Base-by-base conservation (phyloP, 2,888 invertebrate species). In the Sinelater perroti region DNA sequence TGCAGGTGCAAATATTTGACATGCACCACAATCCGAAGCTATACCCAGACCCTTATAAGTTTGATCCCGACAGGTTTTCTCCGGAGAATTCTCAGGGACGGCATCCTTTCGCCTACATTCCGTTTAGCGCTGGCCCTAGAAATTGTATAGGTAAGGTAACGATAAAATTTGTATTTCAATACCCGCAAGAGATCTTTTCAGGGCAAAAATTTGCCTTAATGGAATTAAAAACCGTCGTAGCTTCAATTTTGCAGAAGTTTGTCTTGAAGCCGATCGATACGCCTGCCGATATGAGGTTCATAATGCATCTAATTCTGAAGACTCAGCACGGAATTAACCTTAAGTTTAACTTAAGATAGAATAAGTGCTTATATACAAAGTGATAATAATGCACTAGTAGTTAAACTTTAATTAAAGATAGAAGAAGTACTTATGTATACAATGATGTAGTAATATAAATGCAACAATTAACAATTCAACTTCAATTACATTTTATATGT, bases 61-160 rank as follows among this genome's bases (percentile, higher is more conserved):
- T 88, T 71, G 84, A 88, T 69, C 89, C 89, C 0, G 88, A 90
- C 45, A 77, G 90, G 61, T 91, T 91, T 74, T 71, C 86, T 28
- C 83, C 85, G 0, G 85, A 89, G 67, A 82, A 82, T 65, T 72
- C 77, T 7, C 57, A 68, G 1, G 72, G 75, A 18, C 77, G 87
- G 20, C 87, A 88, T 75, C 85, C 86, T 0, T 88, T 82, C 62
- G 80, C 84, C 0, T 88, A 83, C 68, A 80, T 88, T 51, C 87
- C 88, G 0, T 88, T 88, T 61, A 87, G 87, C 69, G 87, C 86
- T 0, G 88, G 88, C 1, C 83, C 84, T 0, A 80, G 88, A 17
- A 88, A 88, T 72, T 88, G 88, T 65, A 87, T 88, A 63, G 88
- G 87, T 86, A 76, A 8, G 44, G 6, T 11, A 16, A 10, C 31